Evolutionary conservation across 2,113 vertebrate genomes (phyloP), one percentile per base, ranked within the genome.

Genomic region (Silurus meridionalis): DNA sequence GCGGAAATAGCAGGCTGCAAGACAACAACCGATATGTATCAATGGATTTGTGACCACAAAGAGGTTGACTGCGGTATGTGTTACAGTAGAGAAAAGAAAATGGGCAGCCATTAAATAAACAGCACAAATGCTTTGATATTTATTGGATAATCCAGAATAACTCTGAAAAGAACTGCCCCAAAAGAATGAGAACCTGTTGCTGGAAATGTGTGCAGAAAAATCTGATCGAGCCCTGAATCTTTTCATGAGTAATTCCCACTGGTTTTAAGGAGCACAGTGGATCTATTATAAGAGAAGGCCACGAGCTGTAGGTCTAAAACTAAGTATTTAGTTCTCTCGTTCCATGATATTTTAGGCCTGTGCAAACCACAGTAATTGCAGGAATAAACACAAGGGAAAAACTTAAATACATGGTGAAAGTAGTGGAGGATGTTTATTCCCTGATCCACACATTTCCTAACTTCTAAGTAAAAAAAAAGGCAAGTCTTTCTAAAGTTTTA

Each of bases 31-130:
- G 84, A 81, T 52, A 67, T 13, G 11, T 96, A 96, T 85, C 63
- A 86, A 0, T 96, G 95, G 95, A 93, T 81, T 0, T 96, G 95
- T 77, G 92, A 94, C 13, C 92, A 94, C 88, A 90, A 60, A 83
- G 89, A 69, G 64, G 90, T 92, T 1, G 94, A 94, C 77, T 96
- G 95, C 25, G 95, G 95, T 96, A 95, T 1, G 85, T 83, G 80
- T 74, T 55, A 52, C 23, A 53, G 23, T 37, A 67, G 4, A 82
- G 17, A 69, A 53, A 23, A 57, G 50, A 74, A 69, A 86, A 64
- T 25, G 66, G 10, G 13, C 48, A 60, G 48, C 19, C 8, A 5
- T 55, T 48, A 28, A 52, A 25, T 69, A 79, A 46, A 67, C 17
- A 46, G 48, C 48, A 55, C 50, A n/a, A 55, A 17, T 79, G 60